A percentile compares a stretch with the other conserved stretches of the same genome.
These are phyloP conservation scores for Pemphigus obesinymphae DNA, from an alignment of 1,140 invertebrate genomes.

Conservation along the genomic window DNA sequence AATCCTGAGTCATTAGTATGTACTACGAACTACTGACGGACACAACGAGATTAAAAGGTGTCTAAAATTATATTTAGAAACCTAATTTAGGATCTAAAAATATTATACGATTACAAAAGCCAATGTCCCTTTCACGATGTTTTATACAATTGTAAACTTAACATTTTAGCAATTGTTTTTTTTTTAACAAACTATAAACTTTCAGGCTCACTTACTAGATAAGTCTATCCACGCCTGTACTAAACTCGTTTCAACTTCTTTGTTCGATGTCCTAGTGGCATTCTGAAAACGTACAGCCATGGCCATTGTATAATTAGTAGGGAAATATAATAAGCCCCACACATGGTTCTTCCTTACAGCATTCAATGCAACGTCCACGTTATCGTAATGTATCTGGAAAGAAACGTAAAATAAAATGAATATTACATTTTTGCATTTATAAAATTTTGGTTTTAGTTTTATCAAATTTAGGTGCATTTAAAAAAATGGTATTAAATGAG, in stretches of 20 bases:
- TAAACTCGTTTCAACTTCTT: constrained; percentile 72
- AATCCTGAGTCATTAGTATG: too few relatives aligned
- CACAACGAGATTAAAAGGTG: too few relatives aligned
- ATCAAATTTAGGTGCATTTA: too few relatives aligned
- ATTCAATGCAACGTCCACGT: constrained; percentile 57
- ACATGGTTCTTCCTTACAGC: constrained; percentile 68
- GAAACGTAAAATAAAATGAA: too few relatives aligned
- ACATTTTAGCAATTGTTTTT: neutral
- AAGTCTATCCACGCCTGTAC: constrained; percentile 83
- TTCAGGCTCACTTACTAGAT: constrained; percentile 62
- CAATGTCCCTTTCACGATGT: too few relatives aligned
- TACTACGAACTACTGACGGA: too few relatives aligned
- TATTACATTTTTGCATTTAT: neutral
- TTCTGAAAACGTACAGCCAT: constrained; percentile 66
- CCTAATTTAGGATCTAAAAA: too few relatives aligned
- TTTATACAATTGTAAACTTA: neutral
- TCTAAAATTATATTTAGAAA: too few relatives aligned
- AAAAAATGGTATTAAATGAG: too few relatives aligned
- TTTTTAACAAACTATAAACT: neutral
- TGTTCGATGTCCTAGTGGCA: constrained; percentile 64
- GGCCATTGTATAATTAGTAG: constrained; percentile 78
- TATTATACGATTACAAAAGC: too few relatives aligned
- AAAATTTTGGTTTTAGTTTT: too few relatives aligned
- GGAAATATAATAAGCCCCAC: constrained; percentile 81
- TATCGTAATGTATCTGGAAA: constrained; percentile 34